Evolutionary conservation across 2,113 vertebrate genomes (phyloP).

Genomic region (Puntigrus tetrazona): DNA sequence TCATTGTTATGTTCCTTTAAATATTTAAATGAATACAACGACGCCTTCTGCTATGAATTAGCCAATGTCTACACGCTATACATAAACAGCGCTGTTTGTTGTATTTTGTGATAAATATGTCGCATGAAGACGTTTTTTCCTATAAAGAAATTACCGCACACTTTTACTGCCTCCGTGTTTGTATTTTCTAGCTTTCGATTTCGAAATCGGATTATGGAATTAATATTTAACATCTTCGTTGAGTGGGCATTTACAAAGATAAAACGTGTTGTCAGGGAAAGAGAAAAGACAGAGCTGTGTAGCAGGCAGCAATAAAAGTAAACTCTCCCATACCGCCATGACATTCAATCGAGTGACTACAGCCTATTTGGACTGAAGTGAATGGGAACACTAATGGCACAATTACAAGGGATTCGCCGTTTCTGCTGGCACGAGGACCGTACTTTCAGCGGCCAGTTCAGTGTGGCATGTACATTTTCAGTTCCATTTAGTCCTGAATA

Average conservation of each 20-base stretch:
- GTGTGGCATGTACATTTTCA: conserved; percentile 53
- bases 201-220: background rate
- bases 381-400: conserved; percentile 58
- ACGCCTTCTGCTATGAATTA: conserved; percentile 37
- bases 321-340: conserved; percentile 44
- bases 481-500: conserved; percentile 55
- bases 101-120: conserved; percentile 7
- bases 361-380: conserved; percentile 64
- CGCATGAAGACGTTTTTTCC: background rate
- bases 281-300: conserved; percentile 1
- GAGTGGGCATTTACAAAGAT: background rate
- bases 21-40: background rate
- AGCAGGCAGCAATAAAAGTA: conserved; percentile 25
- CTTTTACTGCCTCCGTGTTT: background rate
- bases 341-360: conserved; percentile 60
- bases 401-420: conserved; percentile 69
- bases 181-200: background rate
- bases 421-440: conserved; percentile 56
- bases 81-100: conserved; percentile 61
- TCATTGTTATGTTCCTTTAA: too few species aligned
- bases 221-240: background rate
- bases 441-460: conserved; percentile 59
- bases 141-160: too few species aligned
- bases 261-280: conserved; percentile 28
- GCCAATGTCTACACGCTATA: conserved; percentile 64